phyloP scores from a whole-genome alignment of 1,140 invertebrate species.

The Nymphalis io region DNA sequence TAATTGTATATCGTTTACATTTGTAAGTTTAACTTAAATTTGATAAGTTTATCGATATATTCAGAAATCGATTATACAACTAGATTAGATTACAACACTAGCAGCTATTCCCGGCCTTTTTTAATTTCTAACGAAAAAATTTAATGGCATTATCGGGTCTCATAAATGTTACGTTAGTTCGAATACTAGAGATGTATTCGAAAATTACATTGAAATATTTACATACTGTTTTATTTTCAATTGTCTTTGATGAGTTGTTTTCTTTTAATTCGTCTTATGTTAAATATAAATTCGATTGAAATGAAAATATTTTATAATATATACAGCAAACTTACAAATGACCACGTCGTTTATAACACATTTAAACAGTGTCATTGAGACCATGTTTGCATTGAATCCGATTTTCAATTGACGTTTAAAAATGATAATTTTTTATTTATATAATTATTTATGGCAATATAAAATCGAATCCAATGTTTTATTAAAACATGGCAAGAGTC shows the following conservation, averaged over 20 bases:
- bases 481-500: slow-evolving; percentile 46
- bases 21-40: slow-evolving; percentile 43
- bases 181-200: too few species aligned
- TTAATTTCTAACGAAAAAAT: background rate
- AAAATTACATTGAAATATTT: background rate
- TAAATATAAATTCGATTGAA: slow-evolving; percentile 22
- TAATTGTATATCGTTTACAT: slow-evolving; percentile 42
- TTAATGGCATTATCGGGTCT: background rate
- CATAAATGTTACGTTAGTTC: background rate
- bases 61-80: slow-evolving; percentile 1
- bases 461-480: slow-evolving; percentile 17
- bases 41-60: slow-evolving; percentile 18
- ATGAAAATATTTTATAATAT: background rate
- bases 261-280: slow-evolving; percentile 18
- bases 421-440: background rate
- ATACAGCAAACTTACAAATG: slow-evolving; percentile 24
- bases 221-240: slow-evolving; percentile 4
- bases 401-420: background rate
- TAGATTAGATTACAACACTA: slow-evolving; percentile 3
- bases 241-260: background rate
- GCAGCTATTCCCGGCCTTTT: slow-evolving; percentile 24
- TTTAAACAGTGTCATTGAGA: background rate
- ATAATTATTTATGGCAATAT: slow-evolving; percentile 17
- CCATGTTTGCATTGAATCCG: slow-evolving; percentile 14
- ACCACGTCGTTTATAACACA: background rate